Base-by-base conservation (phyloP, 1,140 invertebrate genomes). In the Nymphalis io region DNA sequence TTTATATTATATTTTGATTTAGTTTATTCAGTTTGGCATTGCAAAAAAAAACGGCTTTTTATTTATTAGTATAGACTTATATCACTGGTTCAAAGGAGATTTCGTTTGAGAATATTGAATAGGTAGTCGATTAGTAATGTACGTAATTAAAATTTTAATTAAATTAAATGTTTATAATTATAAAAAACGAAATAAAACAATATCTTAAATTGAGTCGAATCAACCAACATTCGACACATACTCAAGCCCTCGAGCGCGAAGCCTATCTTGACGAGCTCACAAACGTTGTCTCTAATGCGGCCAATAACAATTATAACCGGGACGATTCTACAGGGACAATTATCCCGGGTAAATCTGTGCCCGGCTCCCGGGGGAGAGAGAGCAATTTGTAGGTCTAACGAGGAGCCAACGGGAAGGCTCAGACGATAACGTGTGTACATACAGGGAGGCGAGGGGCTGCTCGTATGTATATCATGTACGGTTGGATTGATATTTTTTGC, bases 241-340 rank as follows among this genome's bases (percentile, higher is more conserved):
- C 21, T 27, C 16, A 68, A 27, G 38, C 44, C 60, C 46, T 48
- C 58, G 27, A 62, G 46, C 15, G 27, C 33, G 33, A 46, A 44
- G 18, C 46, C 33, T 63, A 53, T 68, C 71, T 68, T 60, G 60
- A 71, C 61, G 68, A 74, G 57, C 57, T 73, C 65, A 48, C 59
- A 71, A 73, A 70, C 53, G 48, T n/a, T 16, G 21, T 27, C 67
- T 20, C 70, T 42, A 64, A 64, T 69, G 60, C 65, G 55, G 64
- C 72, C 66, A 69, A 74, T 76, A 76, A 76, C 75, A 74, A 74
- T 76, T 76, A 74, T 69, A 75, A 58, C 72, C 65, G 53, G 51
- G 58, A 73, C 74, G 73, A 76, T 76, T 73, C 71, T 76, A 68
- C 73, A 66, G 60, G 63, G 42, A 70, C 74, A 53, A 68, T 68